Base-by-base conservation (phyloP, 2,888 invertebrate species). In the Drosophila peninsularis region DNA sequence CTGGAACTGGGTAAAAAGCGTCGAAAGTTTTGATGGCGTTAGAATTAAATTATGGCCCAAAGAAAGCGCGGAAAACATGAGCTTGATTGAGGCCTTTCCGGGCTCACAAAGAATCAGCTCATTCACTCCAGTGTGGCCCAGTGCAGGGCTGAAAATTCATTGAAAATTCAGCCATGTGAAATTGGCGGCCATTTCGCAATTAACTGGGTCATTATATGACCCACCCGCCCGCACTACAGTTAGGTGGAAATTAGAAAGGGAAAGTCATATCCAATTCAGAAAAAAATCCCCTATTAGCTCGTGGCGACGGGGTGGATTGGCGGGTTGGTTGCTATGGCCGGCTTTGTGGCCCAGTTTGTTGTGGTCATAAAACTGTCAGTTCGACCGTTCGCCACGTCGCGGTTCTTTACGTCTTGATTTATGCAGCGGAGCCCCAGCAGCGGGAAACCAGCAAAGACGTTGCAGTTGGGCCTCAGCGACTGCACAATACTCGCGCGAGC, bases 341-440 rank as follows among this genome's bases (percentile, higher is more conserved):
- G 30, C 50, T 4, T 19, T 58, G n/a, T 60, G 76, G 65, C 76
- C 71, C 76, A 78, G 45, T 73, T 79, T 75, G 68, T 72, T 78
- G 82, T 82, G 88, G 82, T 62, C 82, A 82, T 82, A 82, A 82
- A 88, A 79, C 85, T 85, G 88, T 88, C 85, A 52, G 42, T 27
- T 39, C 71, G 54, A 49, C 82, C 88, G 82, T 71, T 84, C 58
- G 71, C 82, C 71, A 82, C 76, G 79, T 69, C 60, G 79, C 27
- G 27, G 27, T 6, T 71, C 66, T 63, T 62, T 64, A 64, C 63
- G 73, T 67, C 55, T 47, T 82, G 76, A 82, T 82, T 82, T 82
- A 88, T 88, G 71, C 56, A 62, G 55, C 77, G 41, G 49, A 47
- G 37, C 37, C 13, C 24, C 32, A 30, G 14, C 19, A 34, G 27